Conservation (phyloP, 2,888 invertebrate genomes). For the Belgica antarctica region DNA sequence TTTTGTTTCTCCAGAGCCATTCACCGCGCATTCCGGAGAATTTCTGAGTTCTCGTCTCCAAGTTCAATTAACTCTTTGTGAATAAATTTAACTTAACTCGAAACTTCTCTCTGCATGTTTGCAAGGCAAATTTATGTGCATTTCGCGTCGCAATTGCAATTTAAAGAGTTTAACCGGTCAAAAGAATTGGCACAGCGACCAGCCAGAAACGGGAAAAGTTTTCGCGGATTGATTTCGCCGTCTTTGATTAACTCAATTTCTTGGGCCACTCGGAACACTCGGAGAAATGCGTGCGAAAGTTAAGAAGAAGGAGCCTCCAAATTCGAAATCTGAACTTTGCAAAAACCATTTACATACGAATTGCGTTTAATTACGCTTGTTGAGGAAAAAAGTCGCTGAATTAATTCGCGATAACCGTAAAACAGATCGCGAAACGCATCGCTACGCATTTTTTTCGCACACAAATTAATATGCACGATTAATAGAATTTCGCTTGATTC, state of each 20-base stretch:
- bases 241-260: not conserved
- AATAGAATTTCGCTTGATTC: not conserved
- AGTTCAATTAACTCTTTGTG: not conserved
- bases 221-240: not conserved
- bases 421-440: constrained; percentile 37
- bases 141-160: constrained; percentile 13
- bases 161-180: too few species aligned
- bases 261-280: not conserved
- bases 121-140: not conserved
- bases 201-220: constrained; percentile 13
- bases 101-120: not conserved
- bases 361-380: constrained; percentile 38
- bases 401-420: constrained; percentile 34
- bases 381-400: not conserved
- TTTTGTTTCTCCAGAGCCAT: not conserved
- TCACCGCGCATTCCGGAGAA: not conserved
- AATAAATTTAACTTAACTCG: not conserved
- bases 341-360: constrained; percentile 40
- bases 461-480: constrained; percentile 35
- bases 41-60: too few species aligned
- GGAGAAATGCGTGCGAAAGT: constrained; percentile 25
- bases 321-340: constrained; percentile 8
- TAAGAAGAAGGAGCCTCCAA: constrained; percentile 13
- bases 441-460: constrained; percentile 30
- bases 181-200: not conserved